Percentiles rank a stretch among this genome's conserved stretches.
phyloP scores from a whole-genome alignment of 2,797 vertebrate species.

The Nothura maculosa region DNA sequence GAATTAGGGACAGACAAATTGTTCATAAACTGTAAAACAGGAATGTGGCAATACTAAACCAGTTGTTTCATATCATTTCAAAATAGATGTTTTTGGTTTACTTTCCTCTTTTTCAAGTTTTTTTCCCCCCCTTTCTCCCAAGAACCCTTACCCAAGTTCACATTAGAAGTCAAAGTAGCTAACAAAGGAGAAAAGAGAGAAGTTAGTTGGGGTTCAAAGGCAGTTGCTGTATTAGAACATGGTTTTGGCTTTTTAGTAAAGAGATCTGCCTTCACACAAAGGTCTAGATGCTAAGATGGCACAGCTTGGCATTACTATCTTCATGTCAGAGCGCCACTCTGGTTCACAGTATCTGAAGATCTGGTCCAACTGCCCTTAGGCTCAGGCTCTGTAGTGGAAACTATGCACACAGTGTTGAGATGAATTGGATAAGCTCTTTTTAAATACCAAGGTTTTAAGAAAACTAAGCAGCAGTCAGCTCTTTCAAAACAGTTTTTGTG shows the following conservation, averaged over 20 bases:
- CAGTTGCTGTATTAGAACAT: not conserved
- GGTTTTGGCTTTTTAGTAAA: not conserved
- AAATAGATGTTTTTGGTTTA: not conserved
- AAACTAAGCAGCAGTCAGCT: not conserved
- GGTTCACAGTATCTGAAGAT: not conserved
- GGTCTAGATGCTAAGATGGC: not conserved
- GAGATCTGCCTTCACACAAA: not conserved
- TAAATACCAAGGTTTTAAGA: not conserved
- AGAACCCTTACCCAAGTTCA: not conserved
- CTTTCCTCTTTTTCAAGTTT: constrained; percentile 41
- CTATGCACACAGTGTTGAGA: not conserved
- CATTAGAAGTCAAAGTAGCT: not conserved
- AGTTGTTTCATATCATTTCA: constrained; percentile 21
- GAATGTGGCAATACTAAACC: constrained; percentile 44
- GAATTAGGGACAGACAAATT: not conserved
- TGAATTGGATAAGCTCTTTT: not conserved
- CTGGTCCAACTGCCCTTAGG: not conserved
- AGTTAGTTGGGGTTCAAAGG: not conserved
- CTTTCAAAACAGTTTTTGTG: not conserved
- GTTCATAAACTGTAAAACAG: constrained; percentile 3
- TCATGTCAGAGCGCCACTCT: not conserved
- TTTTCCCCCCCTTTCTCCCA: not conserved
- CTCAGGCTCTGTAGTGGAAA: not conserved
- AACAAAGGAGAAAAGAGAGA: not conserved
- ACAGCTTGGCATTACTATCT: not conserved